phyloP scores from a whole-genome alignment of 2,888 invertebrate species.

The Agrochola litura region DNA sequence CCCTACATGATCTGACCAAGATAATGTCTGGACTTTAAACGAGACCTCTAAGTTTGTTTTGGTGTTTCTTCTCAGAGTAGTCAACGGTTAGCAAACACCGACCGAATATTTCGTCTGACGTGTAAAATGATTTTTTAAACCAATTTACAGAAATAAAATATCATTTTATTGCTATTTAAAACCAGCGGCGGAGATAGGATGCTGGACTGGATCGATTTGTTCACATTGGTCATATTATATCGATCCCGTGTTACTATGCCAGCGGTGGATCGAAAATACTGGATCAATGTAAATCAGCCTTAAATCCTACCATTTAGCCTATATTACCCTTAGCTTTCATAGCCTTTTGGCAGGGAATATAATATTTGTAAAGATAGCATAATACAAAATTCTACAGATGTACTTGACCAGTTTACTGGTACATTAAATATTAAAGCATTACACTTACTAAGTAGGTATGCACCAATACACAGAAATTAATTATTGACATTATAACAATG shows the following conservation, averaged over 20 bases:
- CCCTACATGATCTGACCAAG: background rate
- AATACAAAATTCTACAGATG: slow-evolving; percentile 9
- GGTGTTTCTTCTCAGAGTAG: background rate
- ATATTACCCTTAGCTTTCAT: background rate
- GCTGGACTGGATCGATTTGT: background rate
- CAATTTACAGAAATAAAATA: background rate
- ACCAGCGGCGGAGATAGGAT: background rate
- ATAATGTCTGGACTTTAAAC: background rate
- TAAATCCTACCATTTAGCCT: slow-evolving; percentile 15
- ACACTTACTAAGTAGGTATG: slow-evolving; percentile 7
- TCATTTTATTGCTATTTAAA: background rate
- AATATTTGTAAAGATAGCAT: slow-evolving; percentile 17
- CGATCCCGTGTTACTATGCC: background rate
- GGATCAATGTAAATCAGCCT: slow-evolving; percentile 16
- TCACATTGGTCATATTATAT: background rate
- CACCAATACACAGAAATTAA: slow-evolving; percentile 2
- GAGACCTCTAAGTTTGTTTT: background rate
- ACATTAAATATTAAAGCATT: background rate
- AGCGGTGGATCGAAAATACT: background rate
- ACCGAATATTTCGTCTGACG: background rate
- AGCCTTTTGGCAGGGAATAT: slow-evolving; percentile 11
- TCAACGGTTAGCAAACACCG: background rate
- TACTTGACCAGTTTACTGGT: slow-evolving; percentile 35
- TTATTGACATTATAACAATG: slow-evolving; percentile 22
- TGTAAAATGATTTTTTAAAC: background rate